Evolutionary conservation across 2,888 invertebrate genomes (phyloP).

Genomic region (Latrodectus hesperus): DNA sequence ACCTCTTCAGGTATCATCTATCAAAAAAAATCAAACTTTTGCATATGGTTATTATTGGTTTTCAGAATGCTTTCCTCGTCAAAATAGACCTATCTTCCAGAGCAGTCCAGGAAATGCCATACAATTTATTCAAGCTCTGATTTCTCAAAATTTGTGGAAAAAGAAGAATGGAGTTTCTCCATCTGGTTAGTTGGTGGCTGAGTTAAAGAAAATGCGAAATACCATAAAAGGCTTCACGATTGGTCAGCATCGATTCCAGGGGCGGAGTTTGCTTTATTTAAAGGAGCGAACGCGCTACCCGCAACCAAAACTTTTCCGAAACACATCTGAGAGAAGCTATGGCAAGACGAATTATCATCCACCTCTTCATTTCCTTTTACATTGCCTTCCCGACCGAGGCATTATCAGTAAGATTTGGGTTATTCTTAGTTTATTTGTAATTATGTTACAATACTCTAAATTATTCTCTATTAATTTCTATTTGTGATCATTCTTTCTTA

Average conservation of each 20-base stretch:
- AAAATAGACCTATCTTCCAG: no score
- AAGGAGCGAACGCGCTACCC: conserved; percentile 21
- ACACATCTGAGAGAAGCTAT: conserved; percentile 30
- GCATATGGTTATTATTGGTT: no score
- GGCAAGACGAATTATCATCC: conserved; percentile 22
- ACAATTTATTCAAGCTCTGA: no score
- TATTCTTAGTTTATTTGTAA: neutral
- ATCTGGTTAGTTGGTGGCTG: conserved; percentile 17
- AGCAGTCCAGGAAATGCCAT: no score
- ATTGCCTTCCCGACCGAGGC: conserved; percentile 8
- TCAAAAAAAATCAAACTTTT: no score
- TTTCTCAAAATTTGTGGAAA: neutral
- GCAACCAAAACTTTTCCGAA: conserved; percentile 43
- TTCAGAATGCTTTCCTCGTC: no score
- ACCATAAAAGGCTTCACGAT: conserved; percentile 20
- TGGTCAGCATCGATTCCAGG: conserved; percentile 49
- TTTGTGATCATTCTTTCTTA: no score
- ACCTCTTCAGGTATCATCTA: no score
- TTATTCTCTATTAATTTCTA: no score
- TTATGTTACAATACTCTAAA: no score
- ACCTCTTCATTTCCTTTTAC: conserved; percentile 18
- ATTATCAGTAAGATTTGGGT: conserved; percentile 1
- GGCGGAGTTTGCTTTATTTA: conserved; percentile 51
- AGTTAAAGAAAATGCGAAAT: conserved; percentile 21
- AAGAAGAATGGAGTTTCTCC: neutral